Conservation (phyloP, 2,888 invertebrate genomes). For the Tinea semifulvella region DNA sequence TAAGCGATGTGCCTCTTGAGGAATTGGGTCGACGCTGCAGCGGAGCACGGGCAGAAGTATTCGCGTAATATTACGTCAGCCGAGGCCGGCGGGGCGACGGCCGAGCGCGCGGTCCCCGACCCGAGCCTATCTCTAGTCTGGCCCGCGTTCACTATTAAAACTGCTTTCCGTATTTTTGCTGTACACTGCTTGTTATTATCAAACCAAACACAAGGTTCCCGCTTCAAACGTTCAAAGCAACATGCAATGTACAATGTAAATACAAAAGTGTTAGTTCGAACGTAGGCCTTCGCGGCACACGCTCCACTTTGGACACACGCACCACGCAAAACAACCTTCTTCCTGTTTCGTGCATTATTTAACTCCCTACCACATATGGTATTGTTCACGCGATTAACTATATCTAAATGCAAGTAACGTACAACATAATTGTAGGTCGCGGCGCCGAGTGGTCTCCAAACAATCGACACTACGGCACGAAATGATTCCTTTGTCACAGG, state of each 20-base stretch:
- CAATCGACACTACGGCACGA: too few relatives aligned
- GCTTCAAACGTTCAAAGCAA: too few relatives aligned
- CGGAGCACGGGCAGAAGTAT: constrained; percentile 41
- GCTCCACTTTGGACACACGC: constrained; percentile 4
- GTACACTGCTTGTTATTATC: too few relatives aligned
- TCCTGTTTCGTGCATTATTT: constrained; percentile 5
- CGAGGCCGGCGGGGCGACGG: constrained; percentile 38
- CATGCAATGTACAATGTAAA: too few relatives aligned
- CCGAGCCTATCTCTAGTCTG: constrained; percentile 56
- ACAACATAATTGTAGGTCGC: too few relatives aligned
- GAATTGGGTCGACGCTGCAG: constrained; percentile 55
- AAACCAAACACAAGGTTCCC: too few relatives aligned
- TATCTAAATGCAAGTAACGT: neutral
- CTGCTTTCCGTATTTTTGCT: too few relatives aligned
- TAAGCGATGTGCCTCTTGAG: constrained; percentile 59
- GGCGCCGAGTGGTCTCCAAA: too few relatives aligned
- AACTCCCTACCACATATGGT: neutral
- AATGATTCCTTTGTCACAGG: too few relatives aligned
- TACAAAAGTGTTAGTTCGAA: too few relatives aligned
- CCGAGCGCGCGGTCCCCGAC: constrained; percentile 59
- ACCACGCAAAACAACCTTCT: constrained; percentile 11
- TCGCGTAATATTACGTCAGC: constrained; percentile 66
- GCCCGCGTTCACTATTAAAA: too few relatives aligned
- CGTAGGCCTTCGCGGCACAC: too few relatives aligned
- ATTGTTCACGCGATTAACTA: constrained; percentile 4